These are phyloP conservation scores for Agonopterix arenella DNA, from an alignment of 2,888 invertebrate genomes.

Conservation along the genomic window DNA sequence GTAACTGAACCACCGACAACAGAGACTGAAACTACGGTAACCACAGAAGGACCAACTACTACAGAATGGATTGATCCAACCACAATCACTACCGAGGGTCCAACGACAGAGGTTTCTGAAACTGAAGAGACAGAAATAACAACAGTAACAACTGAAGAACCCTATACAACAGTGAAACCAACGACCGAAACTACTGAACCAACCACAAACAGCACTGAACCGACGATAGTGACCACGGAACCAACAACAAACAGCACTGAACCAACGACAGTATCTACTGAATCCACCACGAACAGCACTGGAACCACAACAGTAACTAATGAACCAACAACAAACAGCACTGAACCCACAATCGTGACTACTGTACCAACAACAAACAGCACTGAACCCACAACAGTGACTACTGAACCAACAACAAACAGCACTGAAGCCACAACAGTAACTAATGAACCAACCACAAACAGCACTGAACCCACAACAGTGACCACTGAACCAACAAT, in stretches of 20 bases:
- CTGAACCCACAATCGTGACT: not conserved
- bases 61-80: not conserved
- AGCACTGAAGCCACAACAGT: not conserved
- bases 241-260: not conserved
- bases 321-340: not conserved
- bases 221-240: not conserved
- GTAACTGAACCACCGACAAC: not conserved
- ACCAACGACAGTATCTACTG: not conserved
- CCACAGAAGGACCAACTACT: constrained; percentile 2
- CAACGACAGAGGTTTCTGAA: not conserved
- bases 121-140: not conserved
- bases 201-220: not conserved
- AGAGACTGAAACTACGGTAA: not conserved
- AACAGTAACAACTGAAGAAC: not conserved
- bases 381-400: not conserved
- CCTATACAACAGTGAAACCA: not conserved
- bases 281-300: not conserved
- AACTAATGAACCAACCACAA: not conserved
- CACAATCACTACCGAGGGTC: not conserved
- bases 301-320: not conserved
- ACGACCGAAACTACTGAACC: not conserved
- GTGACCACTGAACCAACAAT: not conserved
- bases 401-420: not conserved
- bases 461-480: not conserved
- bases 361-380: constrained; percentile 3